Evolutionary conservation across 2,888 invertebrate species (phyloP), one percentile per base, ranked within the genome.

Genomic region (Yponomeuta malinellus): DNA sequence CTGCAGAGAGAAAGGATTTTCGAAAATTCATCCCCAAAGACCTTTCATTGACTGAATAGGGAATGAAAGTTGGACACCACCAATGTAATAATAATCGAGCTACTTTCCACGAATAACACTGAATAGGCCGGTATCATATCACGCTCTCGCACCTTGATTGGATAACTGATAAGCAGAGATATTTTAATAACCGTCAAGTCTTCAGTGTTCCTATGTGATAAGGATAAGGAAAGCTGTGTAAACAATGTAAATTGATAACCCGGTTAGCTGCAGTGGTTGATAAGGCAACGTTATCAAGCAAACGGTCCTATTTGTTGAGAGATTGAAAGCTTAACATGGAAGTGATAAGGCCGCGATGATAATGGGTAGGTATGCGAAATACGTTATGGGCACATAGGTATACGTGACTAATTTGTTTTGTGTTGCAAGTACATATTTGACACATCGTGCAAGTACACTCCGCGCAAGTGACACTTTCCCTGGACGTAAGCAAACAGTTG

Each of bases 171-270:
- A 81, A 77, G 79, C 77, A 80, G 80, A 80, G 80, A 82, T 85
- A 86, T 86, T 86, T 84, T 78, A 59, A 59, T 59, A 59, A 59
- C 12, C 52, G 12, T 59, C 52, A 59, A 59, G 52, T 59, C 52
- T 15, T 12, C 15, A 12, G 15, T 59, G 52, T 15, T 15, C 15
- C 52, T 59, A 12, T 59, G 52, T 4, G 52, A 59, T 59, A 59
- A 59, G 52, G 89, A 90, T 90, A 89, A 87, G 80, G 77, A 76
- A 79, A 78, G 78, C 85, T 70, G 70, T 63, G 68, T 33, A 89
- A 89, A 90, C 88, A 89, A 82, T 79, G 82, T 85, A 43, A 43
- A 85, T 83, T 85, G 90, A 90, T 89, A 90, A 87, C 89, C 88
- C 86, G 89, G 86, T 87, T 59, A 59, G 52, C 52, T 89, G 87